Evolutionary conservation across 2,113 vertebrate genomes (phyloP), one percentile per base, ranked within the genome.

Genomic region (Forbesichthys papilliferus): DNA sequence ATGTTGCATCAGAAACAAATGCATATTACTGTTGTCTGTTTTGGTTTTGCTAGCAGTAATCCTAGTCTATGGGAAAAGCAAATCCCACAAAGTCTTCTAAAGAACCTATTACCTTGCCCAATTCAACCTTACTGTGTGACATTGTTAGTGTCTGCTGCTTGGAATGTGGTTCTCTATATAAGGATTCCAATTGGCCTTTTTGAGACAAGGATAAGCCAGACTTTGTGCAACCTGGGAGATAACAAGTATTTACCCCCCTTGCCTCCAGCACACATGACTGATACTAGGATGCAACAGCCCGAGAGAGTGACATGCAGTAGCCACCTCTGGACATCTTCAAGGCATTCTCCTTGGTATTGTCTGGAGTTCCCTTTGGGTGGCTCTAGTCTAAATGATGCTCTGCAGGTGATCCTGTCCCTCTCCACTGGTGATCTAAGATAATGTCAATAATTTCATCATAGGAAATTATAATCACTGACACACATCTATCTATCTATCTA

Each of bases 1-100:
- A 68, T 74, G 48, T 78, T 34, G 42, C 42, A 56, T 9, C 42
- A 71, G 53, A 79, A 42, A 63, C 73, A 83, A 69, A 86, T 82
- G 80, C 61, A 77, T 83, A 88, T 82, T 10, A 64, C 3, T 20
- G 27, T 27, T 54, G 53, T 74, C 58, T 58, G 64, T 52, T 75
- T 61, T 64, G 64, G 1, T 76, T 81, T 27, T 61, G 67, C 11
- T 36, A 72, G 59, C 18, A 53, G 67, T 69, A 78, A 86, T 80
- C 78, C 72, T 55, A 52, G 56, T 84, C 71, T 60, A 20, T 66
- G 62, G 51, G 62, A 71, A 74, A 71, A 74, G 69, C 53, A 49
- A 70, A 79, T 78, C 66, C 58, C 3, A 12, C 0, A 18, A 76
- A 53, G 11, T 55, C 55, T 73, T 75, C 66, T 70, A 73, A 67